Evolutionary conservation across 2,888 invertebrate genomes (phyloP).

Genomic region (Camponotus fellah): DNA sequence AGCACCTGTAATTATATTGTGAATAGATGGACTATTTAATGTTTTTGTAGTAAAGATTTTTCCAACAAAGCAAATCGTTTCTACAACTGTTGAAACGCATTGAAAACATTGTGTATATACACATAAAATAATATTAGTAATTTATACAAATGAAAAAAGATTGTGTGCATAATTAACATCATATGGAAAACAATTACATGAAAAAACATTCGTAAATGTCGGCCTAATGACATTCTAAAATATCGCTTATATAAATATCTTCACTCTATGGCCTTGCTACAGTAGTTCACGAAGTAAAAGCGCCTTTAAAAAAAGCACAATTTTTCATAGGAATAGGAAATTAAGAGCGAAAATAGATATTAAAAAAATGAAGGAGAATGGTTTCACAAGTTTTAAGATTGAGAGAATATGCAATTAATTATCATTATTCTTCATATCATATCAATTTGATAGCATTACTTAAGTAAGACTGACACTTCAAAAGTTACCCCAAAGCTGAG

Average conservation of each 20-base stretch:
- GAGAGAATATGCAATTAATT: not conserved
- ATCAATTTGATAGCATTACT: constrained; percentile 27
- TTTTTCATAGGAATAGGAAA: not conserved
- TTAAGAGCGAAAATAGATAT: not conserved
- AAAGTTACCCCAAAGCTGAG: constrained; percentile 78
- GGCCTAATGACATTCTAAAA: constrained; percentile 3
- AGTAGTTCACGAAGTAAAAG: constrained; percentile 6
- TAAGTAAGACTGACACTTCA: constrained; percentile 58
- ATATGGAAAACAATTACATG: not conserved
- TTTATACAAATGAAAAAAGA: constrained; percentile 25
- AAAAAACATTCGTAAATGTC: not conserved
- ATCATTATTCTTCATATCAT: not conserved
- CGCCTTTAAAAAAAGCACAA: not conserved
- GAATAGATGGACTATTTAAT: constrained; percentile 45
- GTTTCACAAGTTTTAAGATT: not conserved
- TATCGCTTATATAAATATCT: constrained; percentile 15
- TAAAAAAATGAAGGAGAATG: not conserved
- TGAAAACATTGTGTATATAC: constrained; percentile 19
- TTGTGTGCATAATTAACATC: constrained; percentile 5
- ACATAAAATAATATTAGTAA: constrained; percentile 19
- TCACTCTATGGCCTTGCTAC: constrained; percentile 37
- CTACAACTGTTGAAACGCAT: constrained; percentile 3
- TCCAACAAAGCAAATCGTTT: constrained; percentile 8
- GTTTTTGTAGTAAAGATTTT: constrained; percentile 44
- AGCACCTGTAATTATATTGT: constrained; percentile 40